Conservation (phyloP, 2,888 invertebrate genomes). For the Laothoe populi region DNA sequence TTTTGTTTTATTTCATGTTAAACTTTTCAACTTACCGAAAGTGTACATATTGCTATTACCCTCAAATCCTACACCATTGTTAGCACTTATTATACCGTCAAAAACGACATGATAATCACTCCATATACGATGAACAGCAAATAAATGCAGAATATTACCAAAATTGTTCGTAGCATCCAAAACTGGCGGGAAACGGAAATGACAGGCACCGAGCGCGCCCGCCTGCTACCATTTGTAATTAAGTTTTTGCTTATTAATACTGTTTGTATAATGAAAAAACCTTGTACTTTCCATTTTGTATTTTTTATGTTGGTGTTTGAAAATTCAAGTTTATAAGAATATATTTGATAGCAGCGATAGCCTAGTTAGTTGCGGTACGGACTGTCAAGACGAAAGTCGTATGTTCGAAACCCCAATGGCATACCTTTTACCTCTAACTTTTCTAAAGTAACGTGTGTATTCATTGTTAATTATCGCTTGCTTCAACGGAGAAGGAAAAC, state of each 20-base stretch:
- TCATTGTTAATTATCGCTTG: no score
- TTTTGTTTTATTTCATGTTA: neutral
- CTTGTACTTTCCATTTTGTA: neutral
- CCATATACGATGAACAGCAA: neutral
- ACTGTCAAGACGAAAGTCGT: no score
- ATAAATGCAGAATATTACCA: conserved; percentile 26
- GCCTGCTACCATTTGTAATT: conserved; percentile 58
- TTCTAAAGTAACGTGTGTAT: no score
- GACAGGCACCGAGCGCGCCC: conserved; percentile 47
- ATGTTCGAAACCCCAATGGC: no score
- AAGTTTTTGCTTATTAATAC: conserved; percentile 50
- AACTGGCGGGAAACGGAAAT: conserved; percentile 55
- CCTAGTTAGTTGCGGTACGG: no score
- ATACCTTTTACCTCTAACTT: no score
- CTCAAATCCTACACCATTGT: neutral
- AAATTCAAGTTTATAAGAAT: neutral
- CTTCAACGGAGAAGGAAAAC: no score
- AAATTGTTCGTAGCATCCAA: conserved; percentile 40
- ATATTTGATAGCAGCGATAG: no score
- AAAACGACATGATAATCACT: conserved; percentile 14
- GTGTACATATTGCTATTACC: neutral
- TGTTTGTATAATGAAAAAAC: neutral
- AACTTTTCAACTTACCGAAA: neutral
- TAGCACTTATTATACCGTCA: conserved; percentile 3
- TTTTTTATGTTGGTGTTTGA: neutral